These are phyloP conservation scores for Oryzias celebensis DNA, from an alignment of 2,113 vertebrate genomes.

Conservation along the genomic window DNA sequence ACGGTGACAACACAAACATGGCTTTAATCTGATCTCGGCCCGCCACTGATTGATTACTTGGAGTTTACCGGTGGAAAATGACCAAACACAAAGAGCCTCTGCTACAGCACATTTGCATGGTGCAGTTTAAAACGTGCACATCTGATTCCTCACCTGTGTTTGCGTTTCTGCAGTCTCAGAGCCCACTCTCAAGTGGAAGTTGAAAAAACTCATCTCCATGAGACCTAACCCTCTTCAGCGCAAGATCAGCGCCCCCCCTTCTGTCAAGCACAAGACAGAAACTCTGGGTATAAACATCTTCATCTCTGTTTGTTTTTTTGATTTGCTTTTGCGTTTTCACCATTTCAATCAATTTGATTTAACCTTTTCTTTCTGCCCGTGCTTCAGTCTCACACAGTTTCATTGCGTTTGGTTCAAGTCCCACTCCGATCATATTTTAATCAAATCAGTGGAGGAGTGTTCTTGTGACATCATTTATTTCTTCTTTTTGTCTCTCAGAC, in stretches of 20 bases:
- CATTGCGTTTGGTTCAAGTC: no score
- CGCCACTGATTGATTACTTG: conserved; percentile 50
- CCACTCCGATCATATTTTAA: no score
- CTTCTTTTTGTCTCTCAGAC: conserved; percentile 70
- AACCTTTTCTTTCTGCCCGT: background rate
- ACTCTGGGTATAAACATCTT: conserved; percentile 74
- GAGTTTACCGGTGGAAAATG: conserved; percentile 33
- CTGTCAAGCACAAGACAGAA: conserved; percentile 82
- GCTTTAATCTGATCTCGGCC: conserved; percentile 46
- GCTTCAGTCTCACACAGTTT: no score
- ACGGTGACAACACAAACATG: conserved; percentile 25
- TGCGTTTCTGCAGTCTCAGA: conserved; percentile 83
- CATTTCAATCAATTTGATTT: background rate
- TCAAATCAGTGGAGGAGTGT: background rate
- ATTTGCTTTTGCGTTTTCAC: background rate
- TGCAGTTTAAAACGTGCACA: background rate
- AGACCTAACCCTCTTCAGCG: conserved; percentile 89
- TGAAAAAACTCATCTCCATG: conserved; percentile 86
- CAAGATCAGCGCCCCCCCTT: conserved; percentile 88
- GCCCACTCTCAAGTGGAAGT: conserved; percentile 91
- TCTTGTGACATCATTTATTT: background rate
- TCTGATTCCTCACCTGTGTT: background rate
- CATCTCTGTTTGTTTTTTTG: background rate
- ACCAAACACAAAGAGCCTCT: conserved; percentile 26
- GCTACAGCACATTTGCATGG: no score